Evolutionary conservation across 2,888 invertebrate genomes (phyloP), one percentile per base, ranked within the genome.

Genomic region (Diplolepis rosae): DNA sequence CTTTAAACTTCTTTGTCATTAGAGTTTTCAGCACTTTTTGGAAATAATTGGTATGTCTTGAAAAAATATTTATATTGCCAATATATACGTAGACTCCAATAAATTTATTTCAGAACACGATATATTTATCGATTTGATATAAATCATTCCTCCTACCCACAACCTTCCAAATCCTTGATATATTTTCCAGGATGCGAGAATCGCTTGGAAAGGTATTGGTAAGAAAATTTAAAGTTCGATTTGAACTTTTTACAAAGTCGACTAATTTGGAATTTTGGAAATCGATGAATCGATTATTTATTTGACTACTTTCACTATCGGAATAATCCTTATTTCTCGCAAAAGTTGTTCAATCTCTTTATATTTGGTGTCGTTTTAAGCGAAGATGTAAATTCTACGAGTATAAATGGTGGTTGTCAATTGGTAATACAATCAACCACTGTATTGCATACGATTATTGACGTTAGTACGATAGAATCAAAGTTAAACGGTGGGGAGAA

Each of bases 111-210:
- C 61, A 61, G 61, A 24, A 32, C 61, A 61, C 35, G 35, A 61
- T 61, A 61, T 61, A 61, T 61, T 61, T 39, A 61, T 61, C 61
- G 61, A 39, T 61, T 61, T 39, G 61, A 39, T 61, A 61, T 61
- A 61, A 61, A 61, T 61, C 61, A 61, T n/a, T 61, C 39, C 56
- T 61, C 61, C 39, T 24, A 24, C 61, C 61, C 39, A n/a, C 3
- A 39, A n/a, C 61, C 39, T 39, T 61, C 61, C 24, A 61, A 61
- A 61, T 61, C 61, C 61, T 61, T 27, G 61, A 61, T 61, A 61
- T 61, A 61, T 61, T 61, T 61, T 39, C 61, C 9, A 24, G 39
- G 27, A 27, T 61, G 39, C 39, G 61, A 61, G n/a, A 61, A 39
- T 39, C 39, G 61, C 61, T 61, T 61, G 13, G 35, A 61, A 24